phyloP scores from a whole-genome alignment of 2,113 vertebrate genomes.

The Numida meleagris region DNA sequence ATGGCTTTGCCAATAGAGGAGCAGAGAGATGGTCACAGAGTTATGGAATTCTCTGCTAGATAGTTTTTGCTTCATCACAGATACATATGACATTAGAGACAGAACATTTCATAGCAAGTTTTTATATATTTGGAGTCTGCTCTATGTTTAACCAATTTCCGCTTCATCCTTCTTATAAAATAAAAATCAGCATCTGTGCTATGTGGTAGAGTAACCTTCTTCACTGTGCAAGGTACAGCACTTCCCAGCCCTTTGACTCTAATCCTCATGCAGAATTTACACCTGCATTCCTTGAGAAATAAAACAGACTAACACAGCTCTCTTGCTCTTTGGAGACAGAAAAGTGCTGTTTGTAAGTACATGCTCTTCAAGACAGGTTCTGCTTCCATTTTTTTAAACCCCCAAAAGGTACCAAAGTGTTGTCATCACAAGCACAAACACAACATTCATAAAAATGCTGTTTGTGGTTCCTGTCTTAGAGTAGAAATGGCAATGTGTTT shows the following conservation, averaged over 20 bases:
- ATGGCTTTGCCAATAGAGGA: background rate
- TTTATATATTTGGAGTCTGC: background rate
- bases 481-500: background rate
- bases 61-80: background rate
- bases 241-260: background rate
- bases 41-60: rapidly evolving
- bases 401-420: background rate
- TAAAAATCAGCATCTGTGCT: background rate
- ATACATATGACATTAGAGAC: background rate
- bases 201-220: background rate
- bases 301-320: background rate
- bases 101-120: background rate
- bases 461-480: background rate
- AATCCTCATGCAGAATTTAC: background rate
- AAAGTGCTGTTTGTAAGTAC: background rate
- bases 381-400: background rate
- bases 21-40: background rate
- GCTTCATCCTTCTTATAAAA: background rate
- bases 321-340: background rate
- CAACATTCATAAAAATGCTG: background rate
- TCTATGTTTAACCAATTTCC: background rate
- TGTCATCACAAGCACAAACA: background rate
- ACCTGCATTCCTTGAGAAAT: background rate
- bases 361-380: background rate
- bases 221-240: background rate